Conservation (phyloP, 2,113 vertebrate species). For the Trematocara zebra region DNA sequence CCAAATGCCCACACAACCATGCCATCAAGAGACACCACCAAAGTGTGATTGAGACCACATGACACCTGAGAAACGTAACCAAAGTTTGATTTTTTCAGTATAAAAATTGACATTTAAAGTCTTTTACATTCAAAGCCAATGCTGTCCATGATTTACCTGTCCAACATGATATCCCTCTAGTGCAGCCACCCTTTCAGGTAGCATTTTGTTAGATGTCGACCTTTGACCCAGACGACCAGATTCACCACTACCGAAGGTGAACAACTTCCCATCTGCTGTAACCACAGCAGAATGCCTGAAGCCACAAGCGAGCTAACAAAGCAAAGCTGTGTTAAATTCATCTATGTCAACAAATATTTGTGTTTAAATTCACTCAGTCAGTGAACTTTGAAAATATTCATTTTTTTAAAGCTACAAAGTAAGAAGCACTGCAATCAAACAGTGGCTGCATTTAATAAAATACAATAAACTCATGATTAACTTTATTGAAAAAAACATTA, state of each 20-base stretch:
- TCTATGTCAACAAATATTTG: background rate
- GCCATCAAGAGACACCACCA: slow-evolving; percentile 75
- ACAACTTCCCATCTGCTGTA: slow-evolving; percentile 77
- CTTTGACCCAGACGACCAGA: slow-evolving; percentile 77
- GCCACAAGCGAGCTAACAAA: slow-evolving; percentile 71
- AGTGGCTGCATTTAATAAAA: background rate
- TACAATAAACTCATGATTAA: background rate
- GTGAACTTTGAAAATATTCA: background rate
- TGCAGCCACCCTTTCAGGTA: slow-evolving; percentile 75
- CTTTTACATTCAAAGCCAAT: background rate
- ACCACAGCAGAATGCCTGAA: slow-evolving; percentile 78
- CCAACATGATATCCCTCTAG: slow-evolving; percentile 74
- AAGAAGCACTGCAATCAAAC: background rate
- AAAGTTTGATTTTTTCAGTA: background rate
- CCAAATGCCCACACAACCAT: slow-evolving; percentile 78
- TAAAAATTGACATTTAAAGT: background rate
- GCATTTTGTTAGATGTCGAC: slow-evolving; percentile 79
- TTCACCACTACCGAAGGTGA: slow-evolving; percentile 79
- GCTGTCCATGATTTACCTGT: slow-evolving; percentile 46
- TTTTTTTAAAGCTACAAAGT: background rate
- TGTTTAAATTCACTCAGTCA: background rate
- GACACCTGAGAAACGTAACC: slow-evolving; percentile 66
- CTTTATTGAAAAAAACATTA: background rate
- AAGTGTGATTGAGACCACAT: slow-evolving; percentile 78
- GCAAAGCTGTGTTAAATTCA: background rate